Evolutionary conservation across 2,888 invertebrate species (phyloP).

Genomic region (Priocnemis perturbator): DNA sequence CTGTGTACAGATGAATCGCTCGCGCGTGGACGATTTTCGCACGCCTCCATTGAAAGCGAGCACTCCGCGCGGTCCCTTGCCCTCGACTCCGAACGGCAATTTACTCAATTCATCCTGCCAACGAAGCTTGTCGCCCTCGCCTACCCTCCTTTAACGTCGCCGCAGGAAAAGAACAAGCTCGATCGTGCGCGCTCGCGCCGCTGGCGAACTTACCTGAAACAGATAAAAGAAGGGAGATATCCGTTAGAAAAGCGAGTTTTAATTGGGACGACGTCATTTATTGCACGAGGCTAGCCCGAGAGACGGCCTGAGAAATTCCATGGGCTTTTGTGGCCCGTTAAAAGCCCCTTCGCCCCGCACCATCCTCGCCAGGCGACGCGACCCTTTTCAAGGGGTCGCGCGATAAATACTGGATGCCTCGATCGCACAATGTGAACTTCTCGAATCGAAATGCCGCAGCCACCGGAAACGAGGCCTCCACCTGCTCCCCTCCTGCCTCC

Average conservation of each 20-base stretch:
- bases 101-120: background rate
- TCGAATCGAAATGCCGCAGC: conserved; percentile 33
- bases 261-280: conserved; percentile 59
- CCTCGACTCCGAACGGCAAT: too few relatives aligned
- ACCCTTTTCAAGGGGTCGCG: conserved; percentile 37
- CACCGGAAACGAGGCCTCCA: conserved; percentile 28
- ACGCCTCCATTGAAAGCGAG: too few relatives aligned
- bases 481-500: conserved; percentile 3
- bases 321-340: conserved; percentile 50
- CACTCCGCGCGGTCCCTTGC: too few relatives aligned
- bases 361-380: conserved; percentile 9
- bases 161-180: too few relatives aligned
- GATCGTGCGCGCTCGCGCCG: background rate
- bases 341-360: conserved; percentile 27
- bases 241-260: conserved; percentile 48
- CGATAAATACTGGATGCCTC: conserved; percentile 46
- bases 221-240: conserved; percentile 41
- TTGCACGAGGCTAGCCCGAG: conserved; percentile 42
- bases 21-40: too few relatives aligned
- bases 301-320: conserved; percentile 43
- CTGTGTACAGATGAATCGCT: too few relatives aligned
- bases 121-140: background rate
- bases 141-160: background rate
- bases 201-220: conserved; percentile 49
- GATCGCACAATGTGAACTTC: conserved; percentile 44